Base-by-base conservation (phyloP, 2,797 vertebrate genomes). In the Sebastes cheni region DNA sequence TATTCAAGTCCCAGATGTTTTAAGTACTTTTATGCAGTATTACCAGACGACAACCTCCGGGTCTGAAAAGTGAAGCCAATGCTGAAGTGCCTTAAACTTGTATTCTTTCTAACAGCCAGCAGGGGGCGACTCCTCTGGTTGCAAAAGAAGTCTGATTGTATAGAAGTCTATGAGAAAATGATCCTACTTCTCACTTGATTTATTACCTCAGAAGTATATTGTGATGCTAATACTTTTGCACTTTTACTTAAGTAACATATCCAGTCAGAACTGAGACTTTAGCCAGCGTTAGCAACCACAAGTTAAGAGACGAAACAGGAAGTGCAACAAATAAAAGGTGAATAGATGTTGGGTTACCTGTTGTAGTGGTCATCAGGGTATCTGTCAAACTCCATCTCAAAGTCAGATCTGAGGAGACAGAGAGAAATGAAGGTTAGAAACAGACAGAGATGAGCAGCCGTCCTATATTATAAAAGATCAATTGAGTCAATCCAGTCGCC, bases 361-460 rank as follows among this genome's bases (percentile, higher is more conserved):
- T 73, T 86, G 0, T 60, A 72, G 71, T 79, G 81, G 6, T 85
- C 87, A 2, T 75, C 87, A 1, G 74, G 69, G 34, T 75, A 71
- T 50, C 84, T 72, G 71, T 79, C 69, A 1, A 56, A 88, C 59
- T 90, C 80, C 12, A 29, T 30, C 62, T 88, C 85, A 60, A 78
- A 79, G 30, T 86, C 81, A 14, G 72, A 90, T 67, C 88, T 91
- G 84, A 80, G 62, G 60, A 69, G 16, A 72, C 5, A 18, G 20
- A 71, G 12, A 66, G 34, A 65, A 10, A 42, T 5, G 7, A 16
- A 25, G 36, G 22, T 65, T 13, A 62, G 52, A 55, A 52, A 46
- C 42, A 46, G 42, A 18, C 42, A 46, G 14, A 46, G 42, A 46
- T 16, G 42, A 46, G 14, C 42, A 46, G 1, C 0, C 6, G 16